Evolutionary conservation across 2,113 vertebrate genomes (phyloP).

Genomic region (Cyanocitta stelleri): DNA sequence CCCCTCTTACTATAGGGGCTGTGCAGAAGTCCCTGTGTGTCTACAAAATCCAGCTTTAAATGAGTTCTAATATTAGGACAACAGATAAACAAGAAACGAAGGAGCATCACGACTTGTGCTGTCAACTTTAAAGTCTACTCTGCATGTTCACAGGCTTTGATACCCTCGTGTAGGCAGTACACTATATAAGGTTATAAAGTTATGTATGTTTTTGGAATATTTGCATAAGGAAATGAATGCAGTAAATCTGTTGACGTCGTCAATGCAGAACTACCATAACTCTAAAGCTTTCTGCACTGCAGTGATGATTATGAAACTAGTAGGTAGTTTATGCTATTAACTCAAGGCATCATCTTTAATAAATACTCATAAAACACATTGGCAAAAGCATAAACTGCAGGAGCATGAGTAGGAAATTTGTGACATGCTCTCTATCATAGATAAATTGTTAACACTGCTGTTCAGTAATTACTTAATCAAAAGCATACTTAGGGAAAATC

Average conservation of each 20-base stretch:
- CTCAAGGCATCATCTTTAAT: slow-evolving; percentile 53
- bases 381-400: slow-evolving; percentile 37
- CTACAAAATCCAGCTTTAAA: not conserved
- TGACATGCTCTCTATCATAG: slow-evolving; percentile 5
- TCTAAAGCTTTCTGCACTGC: slow-evolving; percentile 71
- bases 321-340: slow-evolving; percentile 71
- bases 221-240: slow-evolving; percentile 63
- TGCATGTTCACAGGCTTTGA: not conserved
- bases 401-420: not conserved
- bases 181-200: slow-evolving; percentile 9
- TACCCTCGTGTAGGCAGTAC: not conserved
- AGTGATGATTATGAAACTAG: slow-evolving; percentile 75
- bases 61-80: not conserved
- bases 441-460: slow-evolving; percentile 10
- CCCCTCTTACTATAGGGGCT: not conserved
- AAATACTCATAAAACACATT: slow-evolving; percentile 50
- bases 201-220: slow-evolving; percentile 18
- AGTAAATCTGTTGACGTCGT: slow-evolving; percentile 48
- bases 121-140: not conserved
- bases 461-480: slow-evolving; percentile 51
- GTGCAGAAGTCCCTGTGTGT: not conserved
- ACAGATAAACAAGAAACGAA: not conserved
- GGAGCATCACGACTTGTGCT: not conserved
- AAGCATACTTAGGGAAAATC: slow-evolving; percentile 24
- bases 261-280: slow-evolving; percentile 56